Percentiles rank a stretch among this genome's conserved stretches.
Conservation (phyloP, 1,140 invertebrate genomes). For the Papilio polyxenes region DNA sequence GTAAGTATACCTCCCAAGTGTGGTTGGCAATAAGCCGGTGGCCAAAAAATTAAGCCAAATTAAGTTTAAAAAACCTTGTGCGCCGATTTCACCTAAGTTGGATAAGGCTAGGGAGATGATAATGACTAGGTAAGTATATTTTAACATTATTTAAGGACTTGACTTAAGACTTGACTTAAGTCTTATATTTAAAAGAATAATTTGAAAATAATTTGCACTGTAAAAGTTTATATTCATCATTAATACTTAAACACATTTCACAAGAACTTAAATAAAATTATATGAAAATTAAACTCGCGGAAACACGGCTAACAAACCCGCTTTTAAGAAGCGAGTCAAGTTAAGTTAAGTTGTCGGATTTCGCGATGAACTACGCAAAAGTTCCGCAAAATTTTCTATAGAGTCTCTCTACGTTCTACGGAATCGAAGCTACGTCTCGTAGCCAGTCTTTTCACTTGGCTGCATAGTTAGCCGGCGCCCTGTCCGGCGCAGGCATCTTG, state of each 20-base stretch:
- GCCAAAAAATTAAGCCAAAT: too few species aligned
- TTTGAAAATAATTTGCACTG: too few species aligned
- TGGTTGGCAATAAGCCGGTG: too few species aligned
- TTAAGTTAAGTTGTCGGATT: conserved; percentile 21
- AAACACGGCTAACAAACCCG: conserved; percentile 1
- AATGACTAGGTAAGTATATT: too few species aligned
- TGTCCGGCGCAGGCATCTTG: conserved; percentile 28
- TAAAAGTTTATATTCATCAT: too few species aligned
- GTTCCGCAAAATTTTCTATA: conserved; percentile 34
- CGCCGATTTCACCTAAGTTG: too few species aligned
- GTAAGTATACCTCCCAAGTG: too few species aligned
- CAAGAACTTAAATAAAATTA: not conserved
- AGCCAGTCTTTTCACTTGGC: conserved; percentile 15
- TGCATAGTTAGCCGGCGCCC: conserved; percentile 13
- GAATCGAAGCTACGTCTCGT: not conserved
- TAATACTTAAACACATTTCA: not conserved
- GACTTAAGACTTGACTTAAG: too few species aligned
- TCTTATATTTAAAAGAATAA: too few species aligned
- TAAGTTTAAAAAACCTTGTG: too few species aligned
- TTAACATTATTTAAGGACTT: too few species aligned
- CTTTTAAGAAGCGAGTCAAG: conserved; percentile 25
- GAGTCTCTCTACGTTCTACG: not conserved
- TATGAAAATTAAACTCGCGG: not conserved
- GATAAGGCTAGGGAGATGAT: too few species aligned
- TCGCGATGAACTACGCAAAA: conserved; percentile 25